Evolutionary conservation across 2,113 vertebrate genomes (phyloP).

Genomic region (Chloropsis cyanopogon): DNA sequence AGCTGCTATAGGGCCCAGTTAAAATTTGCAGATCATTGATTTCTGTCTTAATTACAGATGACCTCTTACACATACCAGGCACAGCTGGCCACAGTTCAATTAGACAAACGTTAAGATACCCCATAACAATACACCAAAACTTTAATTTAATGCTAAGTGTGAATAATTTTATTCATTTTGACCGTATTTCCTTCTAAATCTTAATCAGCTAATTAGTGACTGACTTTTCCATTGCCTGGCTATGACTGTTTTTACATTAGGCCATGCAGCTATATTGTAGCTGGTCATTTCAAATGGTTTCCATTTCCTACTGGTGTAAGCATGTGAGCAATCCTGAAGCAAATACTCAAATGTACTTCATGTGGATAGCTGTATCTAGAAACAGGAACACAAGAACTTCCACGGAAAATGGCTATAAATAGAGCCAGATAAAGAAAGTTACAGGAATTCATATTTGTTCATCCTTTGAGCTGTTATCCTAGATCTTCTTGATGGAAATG

Average conservation of each 20-base stretch:
- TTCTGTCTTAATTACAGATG: background rate
- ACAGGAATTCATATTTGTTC: background rate
- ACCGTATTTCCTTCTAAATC: background rate
- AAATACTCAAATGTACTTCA: background rate
- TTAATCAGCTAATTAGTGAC: background rate
- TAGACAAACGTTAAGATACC: background rate
- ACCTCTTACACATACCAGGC: background rate
- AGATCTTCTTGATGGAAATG: background rate
- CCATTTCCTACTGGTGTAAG: background rate
- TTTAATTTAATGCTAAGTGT: background rate
- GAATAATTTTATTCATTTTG: background rate
- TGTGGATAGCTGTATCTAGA: background rate
- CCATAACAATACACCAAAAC: background rate
- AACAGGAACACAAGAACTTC: background rate
- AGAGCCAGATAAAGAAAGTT: background rate
- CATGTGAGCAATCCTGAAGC: background rate
- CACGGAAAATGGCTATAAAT: background rate
- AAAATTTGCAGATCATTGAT: background rate
- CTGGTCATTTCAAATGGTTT: background rate
- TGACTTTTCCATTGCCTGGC: background rate
- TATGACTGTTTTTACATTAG: background rate
- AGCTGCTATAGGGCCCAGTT: background rate
- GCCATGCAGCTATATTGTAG: background rate
- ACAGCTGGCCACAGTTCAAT: background rate
- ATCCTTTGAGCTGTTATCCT: background rate